phyloP scores from a whole-genome alignment of 2,888 invertebrate genomes.

The Serrognathus titanus region DNA sequence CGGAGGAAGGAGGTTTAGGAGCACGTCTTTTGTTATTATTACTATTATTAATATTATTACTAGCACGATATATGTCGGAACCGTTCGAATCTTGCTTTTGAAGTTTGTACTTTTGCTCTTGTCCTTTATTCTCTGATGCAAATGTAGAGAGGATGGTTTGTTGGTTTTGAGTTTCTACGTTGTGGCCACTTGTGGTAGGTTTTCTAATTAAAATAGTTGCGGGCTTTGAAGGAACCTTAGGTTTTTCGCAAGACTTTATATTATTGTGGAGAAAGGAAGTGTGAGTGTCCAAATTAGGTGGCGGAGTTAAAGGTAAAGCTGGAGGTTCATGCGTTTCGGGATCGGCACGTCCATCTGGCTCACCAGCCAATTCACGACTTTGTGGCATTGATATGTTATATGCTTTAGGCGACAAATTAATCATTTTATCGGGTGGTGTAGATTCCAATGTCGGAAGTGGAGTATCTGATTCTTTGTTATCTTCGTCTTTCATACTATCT shows the following conservation, averaged over 20 bases:
- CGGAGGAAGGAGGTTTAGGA: conserved; percentile 67
- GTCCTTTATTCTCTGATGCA: neutral
- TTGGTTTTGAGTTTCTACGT: conserved; percentile 23
- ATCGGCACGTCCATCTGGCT: conserved; percentile 84
- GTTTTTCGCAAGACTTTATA: conserved; percentile 56
- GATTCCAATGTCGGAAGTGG: neutral
- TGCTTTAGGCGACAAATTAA: conserved; percentile 11
- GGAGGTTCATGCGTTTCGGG: conserved; percentile 71
- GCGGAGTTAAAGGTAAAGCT: conserved; percentile 66
- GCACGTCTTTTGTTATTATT: conserved; percentile 66
- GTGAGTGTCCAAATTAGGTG: conserved; percentile 56
- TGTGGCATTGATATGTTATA: conserved; percentile 34
- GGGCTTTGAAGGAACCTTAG: conserved; percentile 72
- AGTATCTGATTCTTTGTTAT: neutral
- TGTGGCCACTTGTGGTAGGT: conserved; percentile 22
- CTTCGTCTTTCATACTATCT: neutral
- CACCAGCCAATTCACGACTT: conserved; percentile 76
- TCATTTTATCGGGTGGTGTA: conserved; percentile 6
- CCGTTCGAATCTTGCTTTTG: conserved; percentile 59
- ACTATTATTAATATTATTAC: conserved; percentile 25
- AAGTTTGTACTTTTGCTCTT: conserved; percentile 37
- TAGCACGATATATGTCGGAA: conserved; percentile 42
- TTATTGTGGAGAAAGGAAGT: conserved; percentile 71
- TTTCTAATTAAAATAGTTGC: conserved; percentile 42
- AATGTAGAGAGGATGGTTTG: conserved; percentile 35